Base-by-base conservation (phyloP, 2,888 invertebrate species). In the Eupithecia subfuscata region DNA sequence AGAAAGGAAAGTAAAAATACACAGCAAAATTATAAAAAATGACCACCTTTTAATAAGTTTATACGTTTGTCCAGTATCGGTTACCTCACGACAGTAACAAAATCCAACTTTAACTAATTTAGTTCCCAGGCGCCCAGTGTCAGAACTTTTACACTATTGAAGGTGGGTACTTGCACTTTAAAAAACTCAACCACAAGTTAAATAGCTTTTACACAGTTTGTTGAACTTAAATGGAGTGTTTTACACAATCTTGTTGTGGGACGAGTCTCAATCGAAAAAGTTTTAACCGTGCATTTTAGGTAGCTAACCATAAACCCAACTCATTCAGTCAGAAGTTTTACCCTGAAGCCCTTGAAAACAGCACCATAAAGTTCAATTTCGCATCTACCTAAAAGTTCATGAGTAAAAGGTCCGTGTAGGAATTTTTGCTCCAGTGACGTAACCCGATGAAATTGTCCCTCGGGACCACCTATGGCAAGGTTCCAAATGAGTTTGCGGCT, bases 401-500 rank as follows among this genome's bases (percentile, higher is more conserved):
- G 43, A 22, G 43, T 22, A 43, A 40, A n/a, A 45, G 68, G 43
- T 69, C 30, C 30, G 16, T 22, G 65, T 63, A 64, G 65, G 63
- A 74, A 74, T 78, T 75, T 72, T 69, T 63, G 43, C 70, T 69
- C 70, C 64, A 48, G 79, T 81, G 82, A 82, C 80, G 82, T 78
- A 79, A 83, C 68, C 22, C 52, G 75, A 69, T 75, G 76, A 76
- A 79, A 76, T 81, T 70, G 75, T 73, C 82, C 71, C 80, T 78
- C 60, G 69, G 75, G 81, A 80, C 79, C 74, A 80, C 76, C 74
- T 78, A 82, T 88, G 87, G 87, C 88, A 85, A 75, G 76, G 81
- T 80, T 86, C 88, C 87, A 88, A 88, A 85, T 85, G 84, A 84
- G 82, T 81, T 81, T 78, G 71, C 72, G 71, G 74, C 75, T 74